phyloP scores from a whole-genome alignment of 2,888 invertebrate genomes.

The Penaeus monodon region DNA sequence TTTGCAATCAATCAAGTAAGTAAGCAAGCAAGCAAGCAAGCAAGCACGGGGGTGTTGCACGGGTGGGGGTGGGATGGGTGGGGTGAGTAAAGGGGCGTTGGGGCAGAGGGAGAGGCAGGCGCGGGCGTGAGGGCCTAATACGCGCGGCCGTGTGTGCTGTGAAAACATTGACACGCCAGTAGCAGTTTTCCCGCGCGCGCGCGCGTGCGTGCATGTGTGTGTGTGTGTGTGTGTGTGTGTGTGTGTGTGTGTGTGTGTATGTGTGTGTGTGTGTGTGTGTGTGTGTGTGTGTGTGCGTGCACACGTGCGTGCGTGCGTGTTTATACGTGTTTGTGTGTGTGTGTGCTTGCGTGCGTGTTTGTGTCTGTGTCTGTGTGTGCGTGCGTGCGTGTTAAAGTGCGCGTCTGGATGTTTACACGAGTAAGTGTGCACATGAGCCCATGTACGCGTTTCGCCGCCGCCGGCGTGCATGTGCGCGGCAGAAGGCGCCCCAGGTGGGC shows the following conservation, averaged over 20 bases:
- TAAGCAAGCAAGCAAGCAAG: not conserved
- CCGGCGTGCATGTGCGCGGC: too few relatives aligned
- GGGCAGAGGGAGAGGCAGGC: not conserved
- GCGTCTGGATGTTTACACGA: too few relatives aligned
- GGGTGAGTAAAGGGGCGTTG: not conserved
- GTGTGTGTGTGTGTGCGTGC: not conserved
- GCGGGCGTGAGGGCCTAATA: not conserved
- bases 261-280: not conserved
- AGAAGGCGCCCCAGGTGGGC: too few relatives aligned
- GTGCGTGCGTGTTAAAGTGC: too few relatives aligned
- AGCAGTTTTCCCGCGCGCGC: not conserved
- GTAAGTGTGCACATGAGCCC: not conserved
- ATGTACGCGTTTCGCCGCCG: not conserved
- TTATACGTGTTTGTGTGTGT: not conserved
- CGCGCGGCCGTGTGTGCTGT: too few relatives aligned
- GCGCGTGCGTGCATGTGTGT: constrained; percentile 8
- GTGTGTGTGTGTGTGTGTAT: not conserved
- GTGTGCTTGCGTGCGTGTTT: not conserved
- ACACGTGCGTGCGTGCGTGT: not conserved
- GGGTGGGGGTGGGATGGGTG: not conserved
- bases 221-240: constrained; percentile 18
- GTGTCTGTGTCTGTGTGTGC: not conserved
- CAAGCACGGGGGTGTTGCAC: not conserved
- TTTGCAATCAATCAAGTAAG: too few relatives aligned
- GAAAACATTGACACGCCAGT: not conserved